These are phyloP conservation scores for Invenusta paracnida DNA, from an alignment of 2,888 invertebrate genomes.

Conservation along the genomic window DNA sequence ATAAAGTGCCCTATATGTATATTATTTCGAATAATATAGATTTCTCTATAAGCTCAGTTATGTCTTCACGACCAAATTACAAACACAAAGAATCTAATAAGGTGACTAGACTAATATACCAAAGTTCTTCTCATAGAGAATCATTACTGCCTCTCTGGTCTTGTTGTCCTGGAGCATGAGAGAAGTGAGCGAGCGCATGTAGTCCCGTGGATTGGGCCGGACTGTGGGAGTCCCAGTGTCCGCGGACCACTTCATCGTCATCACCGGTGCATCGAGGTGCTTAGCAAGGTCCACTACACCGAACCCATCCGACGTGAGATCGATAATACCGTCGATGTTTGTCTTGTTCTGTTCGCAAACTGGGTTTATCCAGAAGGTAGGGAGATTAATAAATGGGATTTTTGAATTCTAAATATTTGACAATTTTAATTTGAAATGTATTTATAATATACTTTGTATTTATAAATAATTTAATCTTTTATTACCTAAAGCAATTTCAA, in stretches of 20 bases:
- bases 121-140: slow-evolving; percentile 9
- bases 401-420: background rate
- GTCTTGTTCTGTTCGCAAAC: background rate
- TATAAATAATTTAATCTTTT: background rate
- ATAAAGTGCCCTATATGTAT: too few relatives aligned
- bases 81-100: too few relatives aligned
- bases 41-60: too few relatives aligned
- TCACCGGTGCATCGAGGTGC: slow-evolving; percentile 31
- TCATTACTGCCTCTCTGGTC: slow-evolving; percentile 16
- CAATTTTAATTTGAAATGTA: background rate
- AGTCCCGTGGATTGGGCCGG: background rate
- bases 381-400: background rate
- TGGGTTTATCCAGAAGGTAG: background rate
- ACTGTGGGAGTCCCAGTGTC: background rate
- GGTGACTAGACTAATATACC: background rate
- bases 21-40: too few relatives aligned
- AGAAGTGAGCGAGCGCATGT: slow-evolving; percentile 23
- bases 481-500: too few relatives aligned
- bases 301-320: background rate
- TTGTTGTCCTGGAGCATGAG: slow-evolving; percentile 30
- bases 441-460: background rate
- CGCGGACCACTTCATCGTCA: background rate
- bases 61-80: too few relatives aligned
- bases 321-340: background rate
- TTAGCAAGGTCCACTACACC: slow-evolving; percentile 19